Conservation (phyloP, 2,113 vertebrate genomes). For the Micromys minutus region DNA sequence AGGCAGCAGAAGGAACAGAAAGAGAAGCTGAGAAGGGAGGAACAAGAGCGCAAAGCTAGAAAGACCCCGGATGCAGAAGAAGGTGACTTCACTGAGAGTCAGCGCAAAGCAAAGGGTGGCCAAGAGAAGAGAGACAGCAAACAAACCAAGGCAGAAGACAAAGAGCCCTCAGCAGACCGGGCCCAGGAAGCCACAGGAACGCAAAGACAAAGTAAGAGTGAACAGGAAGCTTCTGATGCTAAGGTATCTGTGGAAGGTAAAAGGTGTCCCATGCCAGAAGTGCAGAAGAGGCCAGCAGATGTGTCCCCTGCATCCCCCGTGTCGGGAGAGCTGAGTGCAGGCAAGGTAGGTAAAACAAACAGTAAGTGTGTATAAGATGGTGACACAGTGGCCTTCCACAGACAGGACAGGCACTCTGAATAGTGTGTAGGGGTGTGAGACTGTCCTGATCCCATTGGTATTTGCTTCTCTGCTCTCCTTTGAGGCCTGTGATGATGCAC, state of each 20-base stretch:
- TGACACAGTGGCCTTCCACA: not conserved
- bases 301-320: constrained; percentile 54
- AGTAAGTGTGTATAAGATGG: not conserved
- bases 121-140: constrained; percentile 84
- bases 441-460: not conserved
- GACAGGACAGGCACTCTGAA: not conserved
- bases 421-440: not conserved
- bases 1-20: constrained; percentile 83
- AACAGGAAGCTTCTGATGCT: constrained; percentile 75
- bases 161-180: constrained; percentile 81
- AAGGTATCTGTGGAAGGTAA: constrained; percentile 85
- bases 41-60: constrained; percentile 81
- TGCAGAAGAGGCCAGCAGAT: constrained; percentile 75
- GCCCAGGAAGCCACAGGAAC: constrained; percentile 80
- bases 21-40: constrained; percentile 82
- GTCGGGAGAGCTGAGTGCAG: constrained; percentile 58
- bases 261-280: constrained; percentile 78
- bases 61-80: constrained; percentile 82
- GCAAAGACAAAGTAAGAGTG: constrained; percentile 82
- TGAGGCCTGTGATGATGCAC: not conserved
- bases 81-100: constrained; percentile 78
- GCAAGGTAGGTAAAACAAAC: constrained; percentile 83
- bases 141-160: constrained; percentile 78
- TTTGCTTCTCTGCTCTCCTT: not conserved
- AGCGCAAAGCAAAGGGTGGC: constrained; percentile 82